Evolutionary conservation across 2,113 vertebrate genomes (phyloP).

Genomic region (Nannobrachium achirus): DNA sequence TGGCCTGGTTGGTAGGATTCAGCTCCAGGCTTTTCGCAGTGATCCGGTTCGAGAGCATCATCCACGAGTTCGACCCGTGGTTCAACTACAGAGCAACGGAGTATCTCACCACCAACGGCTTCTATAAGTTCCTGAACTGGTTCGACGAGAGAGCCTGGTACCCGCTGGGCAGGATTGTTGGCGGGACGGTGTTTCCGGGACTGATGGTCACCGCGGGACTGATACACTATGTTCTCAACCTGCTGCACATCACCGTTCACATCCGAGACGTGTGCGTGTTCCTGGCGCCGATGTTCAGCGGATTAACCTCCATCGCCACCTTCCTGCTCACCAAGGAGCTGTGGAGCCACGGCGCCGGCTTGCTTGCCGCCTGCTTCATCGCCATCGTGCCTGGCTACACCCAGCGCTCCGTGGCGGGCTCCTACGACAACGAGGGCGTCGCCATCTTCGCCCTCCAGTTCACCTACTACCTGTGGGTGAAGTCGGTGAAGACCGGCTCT

Average conservation of each 20-base stretch:
- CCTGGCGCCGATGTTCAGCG: slow-evolving; percentile 90
- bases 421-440: slow-evolving; percentile 94
- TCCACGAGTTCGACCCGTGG: slow-evolving; percentile 50
- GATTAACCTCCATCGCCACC: slow-evolving; percentile 91
- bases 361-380: slow-evolving; percentile 91
- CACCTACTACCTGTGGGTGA: slow-evolving; percentile 92
- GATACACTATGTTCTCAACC: slow-evolving; percentile 92
- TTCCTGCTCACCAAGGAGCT: slow-evolving; percentile 91
- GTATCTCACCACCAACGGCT: slow-evolving; percentile 90
- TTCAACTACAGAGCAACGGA: slow-evolving; percentile 94
- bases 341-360: slow-evolving; percentile 92
- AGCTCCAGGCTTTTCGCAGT: too few relatives aligned
- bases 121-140: slow-evolving; percentile 95
- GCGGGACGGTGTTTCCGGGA: slow-evolving; percentile 89
- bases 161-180: slow-evolving; percentile 91
- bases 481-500: too few relatives aligned
- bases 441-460: slow-evolving; percentile 95
- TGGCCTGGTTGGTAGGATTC: too few relatives aligned
- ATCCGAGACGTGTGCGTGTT: slow-evolving; percentile 93
- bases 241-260: slow-evolving; percentile 89
- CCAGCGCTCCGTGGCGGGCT: slow-evolving; percentile 91
- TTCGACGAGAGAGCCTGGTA: slow-evolving; percentile 95
- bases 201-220: slow-evolving; percentile 92
- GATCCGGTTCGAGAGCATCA: too few relatives aligned
- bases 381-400: slow-evolving; percentile 92